Percentiles rank a stretch among this genome's conserved stretches.
These are phyloP conservation scores for Halocaridina rubra DNA, from an alignment of 2,888 invertebrate genomes.

Conservation along the genomic window DNA sequence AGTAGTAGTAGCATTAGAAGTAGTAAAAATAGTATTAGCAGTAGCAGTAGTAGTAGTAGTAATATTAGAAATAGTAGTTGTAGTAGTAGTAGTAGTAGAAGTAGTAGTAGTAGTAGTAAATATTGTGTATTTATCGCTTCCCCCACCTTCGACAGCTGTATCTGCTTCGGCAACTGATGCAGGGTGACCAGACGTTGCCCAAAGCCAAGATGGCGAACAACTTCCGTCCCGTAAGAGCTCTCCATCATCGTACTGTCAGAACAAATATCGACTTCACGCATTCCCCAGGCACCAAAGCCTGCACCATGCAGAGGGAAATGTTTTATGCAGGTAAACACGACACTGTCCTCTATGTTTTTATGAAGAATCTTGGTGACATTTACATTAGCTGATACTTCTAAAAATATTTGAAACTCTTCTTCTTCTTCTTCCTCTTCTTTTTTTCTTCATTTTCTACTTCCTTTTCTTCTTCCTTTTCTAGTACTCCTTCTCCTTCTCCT, in stretches of 20 bases:
- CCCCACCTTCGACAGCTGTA: too few relatives aligned
- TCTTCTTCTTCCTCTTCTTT: not conserved
- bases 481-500: not conserved
- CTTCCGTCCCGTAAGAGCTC: slow-evolving; percentile 90
- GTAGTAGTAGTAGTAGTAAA: too few relatives aligned
- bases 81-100: too few relatives aligned
- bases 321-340: slow-evolving; percentile 55
- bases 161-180: slow-evolving; percentile 87
- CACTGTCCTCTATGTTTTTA: not conserved
- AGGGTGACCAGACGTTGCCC: slow-evolving; percentile 85
- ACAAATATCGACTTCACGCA: slow-evolving; percentile 92
- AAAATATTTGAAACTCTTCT: too few relatives aligned
- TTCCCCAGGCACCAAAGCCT: slow-evolving; percentile 59
- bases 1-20: too few relatives aligned
- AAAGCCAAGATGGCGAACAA: slow-evolving; percentile 95
- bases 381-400: not conserved
- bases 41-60: too few relatives aligned
- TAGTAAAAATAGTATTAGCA: too few relatives aligned
- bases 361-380: not conserved
- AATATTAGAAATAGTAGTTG: too few relatives aligned
- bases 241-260: slow-evolving; percentile 92
- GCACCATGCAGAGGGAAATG: slow-evolving; percentile 62
- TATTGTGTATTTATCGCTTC: too few relatives aligned
- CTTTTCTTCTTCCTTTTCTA: not conserved
- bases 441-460: not conserved